Evolutionary conservation across 2,888 invertebrate species (phyloP).

Genomic region (Argyresthia goedartella): DNA sequence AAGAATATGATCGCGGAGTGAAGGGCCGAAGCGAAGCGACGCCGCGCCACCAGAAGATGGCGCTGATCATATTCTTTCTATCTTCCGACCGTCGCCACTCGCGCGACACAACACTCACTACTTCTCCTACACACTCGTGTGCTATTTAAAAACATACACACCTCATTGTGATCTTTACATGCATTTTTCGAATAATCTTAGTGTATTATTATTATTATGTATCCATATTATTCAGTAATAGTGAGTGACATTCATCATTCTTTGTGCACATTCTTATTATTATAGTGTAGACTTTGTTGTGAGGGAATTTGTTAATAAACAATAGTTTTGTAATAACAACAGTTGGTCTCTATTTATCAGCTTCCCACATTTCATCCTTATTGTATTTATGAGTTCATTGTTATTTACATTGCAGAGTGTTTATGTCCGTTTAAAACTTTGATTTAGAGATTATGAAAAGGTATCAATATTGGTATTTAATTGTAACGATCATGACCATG

Average conservation of each 20-base stretch:
- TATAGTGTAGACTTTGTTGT: constrained; percentile 54
- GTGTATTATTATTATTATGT: not conserved
- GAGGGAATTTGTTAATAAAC: constrained; percentile 61
- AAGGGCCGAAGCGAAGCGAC: not conserved
- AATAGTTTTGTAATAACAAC: constrained; percentile 57
- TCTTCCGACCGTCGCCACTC: constrained; percentile 16
- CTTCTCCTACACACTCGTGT: constrained; percentile 12
- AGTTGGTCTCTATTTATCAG: constrained; percentile 40
- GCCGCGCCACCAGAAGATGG: constrained; percentile 10
- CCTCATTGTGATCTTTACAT: constrained; percentile 34
- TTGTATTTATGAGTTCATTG: not conserved
- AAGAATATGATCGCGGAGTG: constrained; percentile 57
- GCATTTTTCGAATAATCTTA: constrained; percentile 29
- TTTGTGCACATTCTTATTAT: constrained; percentile 31
- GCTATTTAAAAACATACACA: constrained; percentile 11
- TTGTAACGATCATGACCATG: too few species aligned
- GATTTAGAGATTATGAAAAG: not conserved
- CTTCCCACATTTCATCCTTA: constrained; percentile 22
- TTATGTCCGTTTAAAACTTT: not conserved
- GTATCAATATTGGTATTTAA: too few species aligned
- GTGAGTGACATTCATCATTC: constrained; percentile 29
- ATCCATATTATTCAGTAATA: not conserved
- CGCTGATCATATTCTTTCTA: constrained; percentile 52
- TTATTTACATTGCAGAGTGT: too few species aligned
- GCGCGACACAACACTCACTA: constrained; percentile 9